A percentile compares a stretch with the other conserved stretches of the same genome.
Evolutionary conservation across 2,888 invertebrate genomes (phyloP).

Genomic region (Synergus laeviventris): DNA sequence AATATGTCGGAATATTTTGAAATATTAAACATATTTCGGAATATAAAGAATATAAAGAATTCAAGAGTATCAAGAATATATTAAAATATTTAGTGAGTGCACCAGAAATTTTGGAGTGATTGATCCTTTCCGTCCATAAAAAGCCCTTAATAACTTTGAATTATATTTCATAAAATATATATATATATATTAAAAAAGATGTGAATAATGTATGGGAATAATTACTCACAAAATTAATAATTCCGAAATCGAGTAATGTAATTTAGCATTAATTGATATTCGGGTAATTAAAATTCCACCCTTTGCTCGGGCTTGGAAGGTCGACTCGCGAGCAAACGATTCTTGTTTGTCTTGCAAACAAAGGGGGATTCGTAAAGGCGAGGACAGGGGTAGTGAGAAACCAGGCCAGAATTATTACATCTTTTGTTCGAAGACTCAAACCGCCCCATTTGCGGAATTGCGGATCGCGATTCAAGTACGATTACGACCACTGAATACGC

Average conservation of each 20-base stretch:
- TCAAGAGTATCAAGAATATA: too few species aligned
- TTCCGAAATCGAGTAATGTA: constrained; percentile 64
- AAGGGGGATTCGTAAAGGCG: constrained; percentile 62
- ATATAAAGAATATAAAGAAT: too few species aligned
- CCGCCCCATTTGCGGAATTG: constrained; percentile 74
- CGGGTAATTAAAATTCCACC: constrained; percentile 74
- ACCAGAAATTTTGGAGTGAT: too few species aligned
- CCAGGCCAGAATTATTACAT: constrained; percentile 73
- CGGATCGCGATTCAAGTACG: constrained; percentile 72
- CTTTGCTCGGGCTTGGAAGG: constrained; percentile 52
- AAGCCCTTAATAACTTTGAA: background rate
- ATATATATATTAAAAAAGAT: background rate
- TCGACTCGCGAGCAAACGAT: constrained; percentile 70
- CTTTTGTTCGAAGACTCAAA: constrained; percentile 74
- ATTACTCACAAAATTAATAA: constrained; percentile 50
- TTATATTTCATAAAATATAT: too few species aligned
- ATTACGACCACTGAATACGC: constrained; percentile 67
- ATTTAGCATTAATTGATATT: constrained; percentile 69
- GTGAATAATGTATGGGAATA: background rate
- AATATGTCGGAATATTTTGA: too few species aligned
- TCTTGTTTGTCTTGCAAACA: constrained; percentile 76
- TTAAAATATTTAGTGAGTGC: too few species aligned
- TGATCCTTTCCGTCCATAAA: background rate
- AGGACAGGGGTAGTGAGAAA: constrained; percentile 55
- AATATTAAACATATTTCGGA: too few species aligned